Evolutionary conservation across 53 echinoderm and acorn worm species (phyloP).

Genomic region (Paracentrotus lividus): DNA sequence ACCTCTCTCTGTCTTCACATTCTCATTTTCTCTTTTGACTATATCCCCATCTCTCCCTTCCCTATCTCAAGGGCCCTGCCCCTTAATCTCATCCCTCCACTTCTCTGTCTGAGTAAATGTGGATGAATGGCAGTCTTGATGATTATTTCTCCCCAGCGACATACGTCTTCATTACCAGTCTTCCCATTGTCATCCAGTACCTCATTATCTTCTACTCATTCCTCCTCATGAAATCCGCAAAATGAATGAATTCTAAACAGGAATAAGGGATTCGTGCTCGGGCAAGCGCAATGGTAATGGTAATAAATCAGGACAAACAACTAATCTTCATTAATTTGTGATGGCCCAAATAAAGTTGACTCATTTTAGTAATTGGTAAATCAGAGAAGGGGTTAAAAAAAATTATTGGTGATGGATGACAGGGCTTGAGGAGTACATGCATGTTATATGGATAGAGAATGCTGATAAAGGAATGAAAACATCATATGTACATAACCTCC

Average conservation of each 20-base stretch:
- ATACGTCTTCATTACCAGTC: constrained; percentile 38
- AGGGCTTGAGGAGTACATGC: no score
- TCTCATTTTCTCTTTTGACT: neutral
- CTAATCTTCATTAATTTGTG: neutral
- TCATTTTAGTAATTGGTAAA: constrained; percentile 39
- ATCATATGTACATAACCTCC: no score
- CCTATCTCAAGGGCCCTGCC: neutral
- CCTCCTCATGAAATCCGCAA: neutral
- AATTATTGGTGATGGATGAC: constrained; percentile 1
- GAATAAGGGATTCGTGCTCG: neutral
- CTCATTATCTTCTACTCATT: neutral
- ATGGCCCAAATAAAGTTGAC: neutral
- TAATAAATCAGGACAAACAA: neutral
- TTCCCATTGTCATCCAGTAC: neutral
- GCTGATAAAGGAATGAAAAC: no score
- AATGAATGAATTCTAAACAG: neutral
- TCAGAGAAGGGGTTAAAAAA: neutral
- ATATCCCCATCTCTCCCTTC: neutral
- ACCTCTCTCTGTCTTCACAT: neutral
- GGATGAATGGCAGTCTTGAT: constrained; percentile 14
- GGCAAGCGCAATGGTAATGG: neutral
- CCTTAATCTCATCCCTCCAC: neutral
- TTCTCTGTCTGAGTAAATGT: neutral
- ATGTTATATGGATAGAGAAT: no score
- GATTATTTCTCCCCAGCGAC: neutral